Evolutionary conservation across 2,797 vertebrate genomes (phyloP).

Genomic region (Tokudaia muenninki): DNA sequence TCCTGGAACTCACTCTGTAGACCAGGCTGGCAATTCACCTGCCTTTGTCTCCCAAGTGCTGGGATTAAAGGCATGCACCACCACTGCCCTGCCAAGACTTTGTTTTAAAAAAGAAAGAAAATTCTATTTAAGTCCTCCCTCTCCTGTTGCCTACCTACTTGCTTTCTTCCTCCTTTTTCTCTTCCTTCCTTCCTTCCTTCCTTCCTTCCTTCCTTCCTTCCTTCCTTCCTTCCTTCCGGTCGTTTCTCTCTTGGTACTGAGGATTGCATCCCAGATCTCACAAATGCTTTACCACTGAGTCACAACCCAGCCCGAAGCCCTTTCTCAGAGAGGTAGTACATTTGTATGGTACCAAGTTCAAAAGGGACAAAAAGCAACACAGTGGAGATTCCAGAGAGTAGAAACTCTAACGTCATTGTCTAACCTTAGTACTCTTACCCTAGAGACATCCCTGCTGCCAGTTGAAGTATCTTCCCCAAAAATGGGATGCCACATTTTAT

Average conservation of each 20-base stretch:
- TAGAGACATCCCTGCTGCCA: background rate
- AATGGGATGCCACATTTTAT: background rate
- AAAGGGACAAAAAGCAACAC: background rate
- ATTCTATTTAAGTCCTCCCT: background rate
- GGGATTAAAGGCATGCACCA: no score
- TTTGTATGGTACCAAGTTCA: background rate
- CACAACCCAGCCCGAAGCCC: background rate
- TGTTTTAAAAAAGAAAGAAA: background rate
- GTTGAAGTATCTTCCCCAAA: conserved; percentile 1
- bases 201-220: background rate
- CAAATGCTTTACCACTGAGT: background rate
- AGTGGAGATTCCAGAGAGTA: background rate
- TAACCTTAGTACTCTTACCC: background rate
- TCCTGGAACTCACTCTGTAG: no score
- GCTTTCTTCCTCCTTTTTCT: no score
- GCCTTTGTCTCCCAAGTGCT: no score
- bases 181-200: no score
- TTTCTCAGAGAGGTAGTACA: conserved; percentile 25
- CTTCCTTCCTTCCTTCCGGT: no score
- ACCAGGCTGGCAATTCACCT: no score
- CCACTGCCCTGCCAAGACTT: no score
- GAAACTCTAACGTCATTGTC: background rate
- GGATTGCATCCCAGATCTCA: background rate
- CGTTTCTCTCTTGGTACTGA: background rate
- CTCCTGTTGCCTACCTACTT: no score